Base-by-base conservation (phyloP, 2,888 invertebrate species). In the Macroteleia sp. region DNA sequence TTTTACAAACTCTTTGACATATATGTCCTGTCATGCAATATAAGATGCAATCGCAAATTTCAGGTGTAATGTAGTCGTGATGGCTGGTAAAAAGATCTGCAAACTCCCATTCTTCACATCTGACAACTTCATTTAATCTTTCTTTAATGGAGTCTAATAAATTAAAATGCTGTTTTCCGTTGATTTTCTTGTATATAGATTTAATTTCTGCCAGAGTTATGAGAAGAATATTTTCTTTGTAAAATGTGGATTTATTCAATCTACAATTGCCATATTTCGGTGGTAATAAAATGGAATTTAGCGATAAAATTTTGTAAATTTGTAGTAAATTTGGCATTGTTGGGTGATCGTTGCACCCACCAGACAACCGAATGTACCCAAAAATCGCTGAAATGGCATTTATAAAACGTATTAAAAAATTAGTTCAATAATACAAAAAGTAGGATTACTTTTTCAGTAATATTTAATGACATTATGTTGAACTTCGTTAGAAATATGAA, bases 321-420 rank as follows among this genome's bases (percentile, higher is more conserved):
- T 62, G 25, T 6, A 62, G 41, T 10, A 62, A 3, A 17, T 5
- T 28, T 28, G 62, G 50, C 62, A 62, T 48, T n/a, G 64, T 48
- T 64, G 64, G 64, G 42, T 64, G 64, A 39, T 64, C 64, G 32
- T 64, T 64, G 12, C 64, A 64, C 9, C 64, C 64, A 52, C 64
- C 25, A 42, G 52, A 52, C 22, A 64, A 52, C 1, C 52, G 28
- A 16, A 64, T 42, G 64, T 52, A 64, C 22, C 50, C 25, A 64
- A 64, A 52, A 64, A 64, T 25, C 64, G 64, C 52, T 64, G 41
- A 0, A 64, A 50, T 20, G n/a, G n/a, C n/a, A n/a, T n/a, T n/a
- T n/a, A n/a, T n/a, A n/a, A n/a, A n/a, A n/a, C n/a, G n/a, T n/a
- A n/a, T n/a, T n/a, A n/a, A n/a, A n/a, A n/a, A n/a, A n/a, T n/a